Percentiles rank a stretch among this genome's conserved stretches.
Evolutionary conservation across 2,113 vertebrate species (phyloP).

Genomic region (Mus pahari): DNA sequence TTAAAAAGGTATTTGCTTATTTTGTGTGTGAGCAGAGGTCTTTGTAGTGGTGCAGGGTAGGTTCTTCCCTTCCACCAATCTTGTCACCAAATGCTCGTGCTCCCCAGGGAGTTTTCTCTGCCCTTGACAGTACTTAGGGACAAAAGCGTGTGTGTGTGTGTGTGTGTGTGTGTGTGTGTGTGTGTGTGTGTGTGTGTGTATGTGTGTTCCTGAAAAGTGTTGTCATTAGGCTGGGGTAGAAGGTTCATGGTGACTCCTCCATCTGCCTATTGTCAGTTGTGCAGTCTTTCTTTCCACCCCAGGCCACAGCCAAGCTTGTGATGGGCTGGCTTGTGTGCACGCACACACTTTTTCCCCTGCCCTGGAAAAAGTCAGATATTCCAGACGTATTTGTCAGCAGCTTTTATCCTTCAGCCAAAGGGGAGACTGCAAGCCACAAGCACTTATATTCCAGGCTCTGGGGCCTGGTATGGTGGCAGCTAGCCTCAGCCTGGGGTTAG

Average conservation of each 20-base stretch:
- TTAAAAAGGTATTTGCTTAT: neutral
- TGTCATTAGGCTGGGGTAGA: neutral
- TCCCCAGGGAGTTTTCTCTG: neutral
- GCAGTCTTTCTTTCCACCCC: conserved; percentile 39
- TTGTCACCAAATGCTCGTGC: neutral
- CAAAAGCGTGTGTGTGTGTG: neutral
- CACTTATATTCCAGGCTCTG: neutral
- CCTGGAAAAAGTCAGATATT: conserved; percentile 70
- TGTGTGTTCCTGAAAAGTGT: neutral
- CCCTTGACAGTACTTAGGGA: neutral
- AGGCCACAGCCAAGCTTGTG: neutral
- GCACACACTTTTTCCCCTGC: neutral
- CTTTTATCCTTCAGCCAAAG: conserved; percentile 31
- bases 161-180: too few species aligned
- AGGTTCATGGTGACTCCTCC: neutral
- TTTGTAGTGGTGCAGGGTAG: too few species aligned
- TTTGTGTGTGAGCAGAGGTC: neutral
- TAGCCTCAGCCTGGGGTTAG: neutral
- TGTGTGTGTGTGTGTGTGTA: too few species aligned
- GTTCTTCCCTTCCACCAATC: neutral
- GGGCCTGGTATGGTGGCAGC: neutral
- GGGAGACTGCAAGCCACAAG: conserved; percentile 29
- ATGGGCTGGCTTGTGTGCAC: neutral
- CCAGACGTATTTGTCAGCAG: conserved; percentile 67
- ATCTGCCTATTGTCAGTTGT: neutral